Evolutionary conservation across 2,113 vertebrate genomes (phyloP).

Genomic region (Mus musculus): GRCm39 chr11:119806501-119807000

Average conservation of each 20-base stretch:
- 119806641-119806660: neutral
- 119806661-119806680: accelerated
- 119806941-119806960: accelerated
- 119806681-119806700: neutral
- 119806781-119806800: neutral
- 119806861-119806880: conserved; percentile 98
- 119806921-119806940: conserved; percentile 99
- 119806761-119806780: neutral
- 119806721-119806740: neutral
- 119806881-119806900: conserved; percentile 96
- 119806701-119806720: neutral
- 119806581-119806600: neutral
- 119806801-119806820: accelerated
- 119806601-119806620: neutral
- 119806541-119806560: conserved; percentile 87
- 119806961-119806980: accelerated
- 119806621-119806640: neutral
- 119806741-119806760: neutral
- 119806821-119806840: accelerated
- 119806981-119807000: neutral
- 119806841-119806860: conserved; percentile 93
- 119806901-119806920: conserved; percentile 95
- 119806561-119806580: neutral
- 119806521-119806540: conserved; percentile 95
- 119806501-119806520: conserved; percentile 94